Percentiles rank a stretch among this genome's conserved stretches.
These are phyloP conservation scores for Erebia ligea DNA, from an alignment of 2,888 invertebrate genomes.

Conservation along the genomic window DNA sequence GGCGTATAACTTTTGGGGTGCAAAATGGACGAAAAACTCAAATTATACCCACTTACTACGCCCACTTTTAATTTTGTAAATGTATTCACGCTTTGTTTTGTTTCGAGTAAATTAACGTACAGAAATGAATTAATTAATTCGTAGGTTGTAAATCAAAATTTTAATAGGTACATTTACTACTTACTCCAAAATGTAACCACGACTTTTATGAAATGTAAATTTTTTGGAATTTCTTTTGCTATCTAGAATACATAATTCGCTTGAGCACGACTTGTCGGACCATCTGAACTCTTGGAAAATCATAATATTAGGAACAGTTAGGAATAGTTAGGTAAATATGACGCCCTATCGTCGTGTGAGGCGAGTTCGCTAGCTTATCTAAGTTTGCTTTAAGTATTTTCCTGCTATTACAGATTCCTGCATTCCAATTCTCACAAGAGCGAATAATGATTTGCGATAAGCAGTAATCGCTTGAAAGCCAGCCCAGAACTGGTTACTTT, in stretches of 20 bases:
- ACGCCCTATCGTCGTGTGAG: constrained; percentile 18
- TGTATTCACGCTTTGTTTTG: constrained; percentile 12
- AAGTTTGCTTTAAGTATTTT: constrained; percentile 22
- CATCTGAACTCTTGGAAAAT: background rate
- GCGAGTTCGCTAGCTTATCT: constrained; percentile 12
- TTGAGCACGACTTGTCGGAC: too few relatives aligned
- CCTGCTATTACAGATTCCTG: constrained; percentile 34
- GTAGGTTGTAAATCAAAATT: background rate
- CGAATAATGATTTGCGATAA: constrained; percentile 40
- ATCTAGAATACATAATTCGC: too few relatives aligned
- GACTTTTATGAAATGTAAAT: background rate
- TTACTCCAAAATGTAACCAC: background rate
- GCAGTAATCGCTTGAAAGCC: constrained; percentile 38
- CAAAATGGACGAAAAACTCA: constrained; percentile 60
- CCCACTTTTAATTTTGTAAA: constrained; percentile 29
- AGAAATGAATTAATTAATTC: background rate
- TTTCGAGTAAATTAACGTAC: background rate
- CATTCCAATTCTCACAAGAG: constrained; percentile 38
- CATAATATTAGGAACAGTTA: background rate
- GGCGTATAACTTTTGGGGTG: constrained; percentile 65
- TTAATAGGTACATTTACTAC: background rate
- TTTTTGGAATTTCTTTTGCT: too few relatives aligned
- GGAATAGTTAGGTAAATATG: background rate
- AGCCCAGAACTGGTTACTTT: constrained; percentile 39
- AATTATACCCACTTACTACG: constrained; percentile 46